These are phyloP conservation scores for Selene dorsalis DNA, from an alignment of 2,797 vertebrate species.

Conservation along the genomic window DNA sequence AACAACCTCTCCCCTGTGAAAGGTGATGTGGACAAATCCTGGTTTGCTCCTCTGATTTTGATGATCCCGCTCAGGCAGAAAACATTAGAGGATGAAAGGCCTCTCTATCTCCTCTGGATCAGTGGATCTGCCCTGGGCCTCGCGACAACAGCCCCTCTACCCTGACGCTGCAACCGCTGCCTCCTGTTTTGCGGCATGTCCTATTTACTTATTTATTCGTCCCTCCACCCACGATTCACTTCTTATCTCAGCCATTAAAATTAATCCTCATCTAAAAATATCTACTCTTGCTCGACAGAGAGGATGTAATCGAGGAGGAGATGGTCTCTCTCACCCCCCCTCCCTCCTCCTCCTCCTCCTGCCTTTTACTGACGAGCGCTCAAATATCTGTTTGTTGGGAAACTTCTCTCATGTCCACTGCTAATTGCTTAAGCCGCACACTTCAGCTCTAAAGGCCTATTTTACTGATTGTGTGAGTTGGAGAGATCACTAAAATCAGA, in stretches of 20 bases:
- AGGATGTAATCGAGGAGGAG: conserved; percentile 57
- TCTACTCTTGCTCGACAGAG: conserved; percentile 61
- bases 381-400: conserved; percentile 29
- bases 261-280: conserved; percentile 83
- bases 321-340: conserved; percentile 35
- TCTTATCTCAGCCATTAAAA: conserved; percentile 81
- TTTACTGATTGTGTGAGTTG: conserved; percentile 2
- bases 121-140: conserved; percentile 74
- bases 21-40: conserved; percentile 38
- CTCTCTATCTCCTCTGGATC: conserved; percentile 73
- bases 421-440: conserved; percentile 23
- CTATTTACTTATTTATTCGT: conserved; percentile 83
- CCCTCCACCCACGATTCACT: conserved; percentile 68
- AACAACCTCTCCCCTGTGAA: conserved; percentile 4
- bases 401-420: conserved; percentile 19
- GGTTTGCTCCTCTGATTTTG: conserved; percentile 53
- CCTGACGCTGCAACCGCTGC: conserved; percentile 45
- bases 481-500: conserved; percentile 7
- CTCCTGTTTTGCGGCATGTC: conserved; percentile 77
- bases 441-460: conserved; percentile 15
- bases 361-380: conserved; percentile 24
- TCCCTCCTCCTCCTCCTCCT: conserved; percentile 9
- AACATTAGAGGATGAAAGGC: conserved; percentile 71
- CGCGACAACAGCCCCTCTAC: conserved; percentile 44
- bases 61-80: conserved; percentile 52